Percentiles rank a stretch among this genome's conserved stretches.
Evolutionary conservation across 2,113 vertebrate species (phyloP).

Genomic region (Tachysurus vachellii): DNA sequence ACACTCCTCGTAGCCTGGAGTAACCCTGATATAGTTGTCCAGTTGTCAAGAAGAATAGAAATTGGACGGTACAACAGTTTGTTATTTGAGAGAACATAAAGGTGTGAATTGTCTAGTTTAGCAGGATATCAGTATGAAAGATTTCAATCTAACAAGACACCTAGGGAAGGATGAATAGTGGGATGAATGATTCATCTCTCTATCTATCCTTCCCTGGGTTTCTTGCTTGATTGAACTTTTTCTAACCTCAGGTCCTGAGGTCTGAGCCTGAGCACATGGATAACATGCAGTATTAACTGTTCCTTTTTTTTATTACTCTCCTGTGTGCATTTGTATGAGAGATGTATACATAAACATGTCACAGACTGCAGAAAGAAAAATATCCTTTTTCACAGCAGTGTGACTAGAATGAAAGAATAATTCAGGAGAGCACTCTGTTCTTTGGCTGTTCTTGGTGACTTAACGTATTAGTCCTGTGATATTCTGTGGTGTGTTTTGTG

Average conservation of each 20-base stretch:
- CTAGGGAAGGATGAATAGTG: neutral
- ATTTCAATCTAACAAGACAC: neutral
- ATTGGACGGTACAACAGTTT: neutral
- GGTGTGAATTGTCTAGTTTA: neutral
- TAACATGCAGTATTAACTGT: slow-evolving; percentile 42
- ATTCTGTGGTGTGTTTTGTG: neutral
- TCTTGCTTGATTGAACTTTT: no score
- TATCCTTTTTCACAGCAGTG: neutral
- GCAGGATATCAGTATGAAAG: neutral
- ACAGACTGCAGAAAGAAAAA: slow-evolving; percentile 4
- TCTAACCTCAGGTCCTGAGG: neutral
- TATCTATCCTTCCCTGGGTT: no score
- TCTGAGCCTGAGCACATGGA: slow-evolving; percentile 7
- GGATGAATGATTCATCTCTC: neutral
- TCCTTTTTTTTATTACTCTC: neutral
- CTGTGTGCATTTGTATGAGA: neutral
- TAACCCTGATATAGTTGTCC: neutral
- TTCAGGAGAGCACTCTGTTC: neutral
- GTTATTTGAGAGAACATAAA: neutral
- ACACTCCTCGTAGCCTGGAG: neutral
- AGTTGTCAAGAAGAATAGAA: neutral
- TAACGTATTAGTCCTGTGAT: neutral
- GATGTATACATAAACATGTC: slow-evolving; percentile 1
- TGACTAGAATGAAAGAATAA: slow-evolving; percentile 28
- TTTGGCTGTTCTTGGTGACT: neutral